These are phyloP conservation scores for Celastrina argiolus DNA, from an alignment of 2,888 invertebrate genomes.

Conservation along the genomic window DNA sequence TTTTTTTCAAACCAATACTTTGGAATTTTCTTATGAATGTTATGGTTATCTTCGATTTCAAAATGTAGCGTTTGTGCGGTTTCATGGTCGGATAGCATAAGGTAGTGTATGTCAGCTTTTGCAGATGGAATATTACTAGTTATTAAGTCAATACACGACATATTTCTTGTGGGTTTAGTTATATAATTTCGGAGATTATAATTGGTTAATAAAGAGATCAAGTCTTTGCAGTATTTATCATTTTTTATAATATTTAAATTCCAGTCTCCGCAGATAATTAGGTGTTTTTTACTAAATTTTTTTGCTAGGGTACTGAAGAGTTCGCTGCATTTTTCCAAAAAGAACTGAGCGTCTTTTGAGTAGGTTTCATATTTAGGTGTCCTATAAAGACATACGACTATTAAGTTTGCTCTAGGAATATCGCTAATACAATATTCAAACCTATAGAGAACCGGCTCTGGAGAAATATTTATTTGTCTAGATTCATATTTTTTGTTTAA, in stretches of 20 bases:
- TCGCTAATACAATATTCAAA: neutral
- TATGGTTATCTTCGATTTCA: neutral
- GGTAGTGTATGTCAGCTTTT: neutral
- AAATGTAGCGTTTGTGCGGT: neutral
- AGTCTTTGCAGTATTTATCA: neutral
- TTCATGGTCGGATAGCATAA: neutral
- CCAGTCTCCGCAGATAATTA: neutral
- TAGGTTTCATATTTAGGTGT: neutral
- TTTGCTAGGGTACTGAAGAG: too few species aligned
- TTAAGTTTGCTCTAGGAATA: neutral
- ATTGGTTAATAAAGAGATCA: neutral
- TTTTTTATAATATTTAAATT: neutral
- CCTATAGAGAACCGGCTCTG: neutral
- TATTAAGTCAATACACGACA: too few species aligned
- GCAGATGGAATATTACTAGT: neutral
- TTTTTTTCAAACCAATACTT: conserved; percentile 12
- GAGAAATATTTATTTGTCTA: neutral
- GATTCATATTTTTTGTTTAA: neutral
- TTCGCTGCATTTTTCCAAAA: too few species aligned
- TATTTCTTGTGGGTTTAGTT: neutral
- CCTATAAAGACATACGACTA: neutral
- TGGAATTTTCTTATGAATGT: neutral
- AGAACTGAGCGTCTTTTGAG: neutral
- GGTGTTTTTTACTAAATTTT: neutral
- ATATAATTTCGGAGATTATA: neutral